Conservation (phyloP, 23 tunicate species). For the Ascidia mentula region DNA sequence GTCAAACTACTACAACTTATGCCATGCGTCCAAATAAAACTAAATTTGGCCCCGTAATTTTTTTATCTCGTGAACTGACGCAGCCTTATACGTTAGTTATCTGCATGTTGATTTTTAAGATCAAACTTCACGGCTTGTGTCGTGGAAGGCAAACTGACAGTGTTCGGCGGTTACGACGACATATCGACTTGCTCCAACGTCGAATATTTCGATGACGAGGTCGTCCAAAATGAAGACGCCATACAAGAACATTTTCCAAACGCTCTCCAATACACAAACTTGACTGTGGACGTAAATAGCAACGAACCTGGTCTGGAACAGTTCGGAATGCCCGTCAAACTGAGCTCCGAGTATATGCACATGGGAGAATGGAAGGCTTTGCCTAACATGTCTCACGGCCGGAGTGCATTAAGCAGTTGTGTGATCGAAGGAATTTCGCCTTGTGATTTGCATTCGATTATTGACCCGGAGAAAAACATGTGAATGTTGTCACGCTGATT, state of each 20-base stretch:
- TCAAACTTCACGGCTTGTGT: conserved; percentile 85
- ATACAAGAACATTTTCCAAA: background rate
- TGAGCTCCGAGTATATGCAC: background rate
- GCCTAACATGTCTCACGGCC: conserved; percentile 56
- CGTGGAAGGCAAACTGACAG: conserved; percentile 39
- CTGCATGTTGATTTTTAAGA: conserved; percentile 25
- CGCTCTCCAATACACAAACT: background rate
- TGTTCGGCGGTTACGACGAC: conserved; percentile 81
- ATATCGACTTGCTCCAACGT: conserved; percentile 69
- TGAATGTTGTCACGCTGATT: too few species aligned
- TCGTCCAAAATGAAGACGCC: background rate
- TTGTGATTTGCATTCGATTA: conserved; percentile 40
- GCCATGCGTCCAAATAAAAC: too few species aligned
- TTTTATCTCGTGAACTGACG: too few species aligned
- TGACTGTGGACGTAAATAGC: background rate
- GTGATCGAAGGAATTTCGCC: conserved; percentile 56
- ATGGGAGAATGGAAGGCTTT: conserved; percentile 41
- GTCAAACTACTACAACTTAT: too few species aligned
- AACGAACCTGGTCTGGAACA: background rate
- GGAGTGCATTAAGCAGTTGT: conserved; percentile 90
- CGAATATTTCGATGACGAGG: conserved; percentile 60
- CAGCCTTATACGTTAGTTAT: too few species aligned
- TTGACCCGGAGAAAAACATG: too few species aligned
- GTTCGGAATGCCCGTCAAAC: background rate
- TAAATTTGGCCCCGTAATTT: too few species aligned